Conservation (phyloP, 1,140 invertebrate genomes). For the Leptinotarsa undecemlineata region DNA sequence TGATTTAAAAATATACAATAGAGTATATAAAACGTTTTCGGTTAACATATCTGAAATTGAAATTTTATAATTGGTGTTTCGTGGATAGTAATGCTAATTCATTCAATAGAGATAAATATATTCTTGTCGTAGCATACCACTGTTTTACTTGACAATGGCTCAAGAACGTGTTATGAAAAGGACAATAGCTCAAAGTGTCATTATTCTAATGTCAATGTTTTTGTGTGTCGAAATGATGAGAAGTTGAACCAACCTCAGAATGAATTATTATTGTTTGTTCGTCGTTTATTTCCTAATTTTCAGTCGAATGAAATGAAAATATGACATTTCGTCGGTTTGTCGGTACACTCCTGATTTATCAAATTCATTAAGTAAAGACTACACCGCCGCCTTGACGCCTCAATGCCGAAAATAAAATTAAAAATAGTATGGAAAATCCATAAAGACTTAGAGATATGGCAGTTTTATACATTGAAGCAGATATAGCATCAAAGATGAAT, state of each 20-base stretch:
- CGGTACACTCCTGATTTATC: no score
- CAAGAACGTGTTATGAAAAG: not conserved
- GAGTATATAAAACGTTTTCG: not conserved
- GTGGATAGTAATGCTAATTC: slow-evolving; percentile 5
- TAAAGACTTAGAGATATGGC: no score
- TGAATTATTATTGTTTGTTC: not conserved
- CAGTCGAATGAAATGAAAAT: no score
- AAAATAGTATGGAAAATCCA: no score
- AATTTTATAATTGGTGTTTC: not conserved
- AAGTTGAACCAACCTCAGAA: not conserved
- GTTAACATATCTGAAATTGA: not conserved
- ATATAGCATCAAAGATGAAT: no score
- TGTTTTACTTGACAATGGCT: not conserved
- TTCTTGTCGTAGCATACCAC: not conserved
- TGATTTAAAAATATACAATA: not conserved
- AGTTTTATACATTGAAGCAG: no score
- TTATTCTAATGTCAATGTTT: slow-evolving; percentile 1
- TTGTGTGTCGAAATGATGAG: not conserved
- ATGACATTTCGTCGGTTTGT: no score
- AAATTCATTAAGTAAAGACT: no score
- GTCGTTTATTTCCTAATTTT: not conserved
- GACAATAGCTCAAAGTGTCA: not conserved
- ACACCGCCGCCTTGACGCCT: no score
- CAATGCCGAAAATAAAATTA: no score
- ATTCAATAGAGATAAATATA: slow-evolving; percentile 9